phyloP scores from a whole-genome alignment of 2,113 vertebrate genomes.

The Triplophysa tibetana region DNA sequence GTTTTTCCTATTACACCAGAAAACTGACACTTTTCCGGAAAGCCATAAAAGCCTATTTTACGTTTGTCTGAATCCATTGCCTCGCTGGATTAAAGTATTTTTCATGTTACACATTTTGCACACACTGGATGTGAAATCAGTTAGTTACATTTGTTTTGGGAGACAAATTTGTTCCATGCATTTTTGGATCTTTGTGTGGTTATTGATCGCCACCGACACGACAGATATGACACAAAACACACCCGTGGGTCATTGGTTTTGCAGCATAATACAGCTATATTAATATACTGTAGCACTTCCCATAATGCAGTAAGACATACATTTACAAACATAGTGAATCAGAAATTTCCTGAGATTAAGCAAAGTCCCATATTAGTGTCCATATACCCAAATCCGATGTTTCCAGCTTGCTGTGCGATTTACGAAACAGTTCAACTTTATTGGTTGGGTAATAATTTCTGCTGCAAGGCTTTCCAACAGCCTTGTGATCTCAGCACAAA shows the following conservation, averaged over 20 bases:
- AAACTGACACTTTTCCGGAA: too few relatives aligned
- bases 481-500: conserved; percentile 13
- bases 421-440: neutral
- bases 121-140: too few relatives aligned
- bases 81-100: too few relatives aligned
- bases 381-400: neutral
- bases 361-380: neutral
- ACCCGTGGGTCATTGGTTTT: neutral
- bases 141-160: neutral
- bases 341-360: too few relatives aligned
- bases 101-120: too few relatives aligned
- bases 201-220: neutral
- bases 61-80: too few relatives aligned
- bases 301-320: neutral
- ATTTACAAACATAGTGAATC: too few relatives aligned
- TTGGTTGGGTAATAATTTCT: neutral
- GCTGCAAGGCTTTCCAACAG: neutral
- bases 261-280: too few relatives aligned
- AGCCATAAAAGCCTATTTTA: too few relatives aligned
- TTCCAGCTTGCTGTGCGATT: neutral
- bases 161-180: neutral
- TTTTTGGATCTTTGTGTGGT: neutral
- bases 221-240: conserved; percentile 13
- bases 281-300: neutral
- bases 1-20: too few relatives aligned